Conservation (phyloP, 2,888 invertebrate genomes). For the Metallyticus violacea region DNA sequence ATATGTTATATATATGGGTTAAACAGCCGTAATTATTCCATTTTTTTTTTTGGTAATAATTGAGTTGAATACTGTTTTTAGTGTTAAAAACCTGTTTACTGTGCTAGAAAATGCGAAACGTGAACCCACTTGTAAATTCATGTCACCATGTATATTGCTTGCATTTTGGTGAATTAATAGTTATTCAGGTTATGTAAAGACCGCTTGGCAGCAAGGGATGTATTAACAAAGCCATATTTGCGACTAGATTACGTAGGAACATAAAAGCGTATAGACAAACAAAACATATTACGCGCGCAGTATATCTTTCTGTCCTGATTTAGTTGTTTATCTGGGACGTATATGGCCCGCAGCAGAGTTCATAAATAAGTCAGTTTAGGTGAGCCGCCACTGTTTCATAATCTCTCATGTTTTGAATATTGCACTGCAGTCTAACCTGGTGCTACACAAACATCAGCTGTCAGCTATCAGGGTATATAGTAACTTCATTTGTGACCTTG, state of each 20-base stretch:
- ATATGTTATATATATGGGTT: no score
- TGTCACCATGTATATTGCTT: no score
- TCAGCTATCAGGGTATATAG: neutral
- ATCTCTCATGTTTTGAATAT: neutral
- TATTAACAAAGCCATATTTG: neutral
- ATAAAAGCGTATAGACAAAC: neutral
- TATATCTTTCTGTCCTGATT: neutral
- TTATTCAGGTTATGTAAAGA: neutral
- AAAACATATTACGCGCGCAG: neutral
- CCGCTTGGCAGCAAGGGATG: neutral
- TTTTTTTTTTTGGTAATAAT: no score
- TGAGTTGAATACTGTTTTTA: no score
- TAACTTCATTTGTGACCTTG: neutral
- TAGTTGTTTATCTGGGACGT: neutral
- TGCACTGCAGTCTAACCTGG: neutral
- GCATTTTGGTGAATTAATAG: neutral
- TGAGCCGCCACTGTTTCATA: neutral
- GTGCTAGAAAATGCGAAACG: no score
- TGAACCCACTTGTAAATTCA: no score
- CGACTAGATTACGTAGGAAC: neutral
- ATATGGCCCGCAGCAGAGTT: neutral
- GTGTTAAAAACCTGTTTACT: no score
- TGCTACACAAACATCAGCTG: neutral
- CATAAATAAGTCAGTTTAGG: neutral
- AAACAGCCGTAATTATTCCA: no score